phyloP scores from a whole-genome alignment of 2,888 invertebrate species.

The Chesias legatella region DNA sequence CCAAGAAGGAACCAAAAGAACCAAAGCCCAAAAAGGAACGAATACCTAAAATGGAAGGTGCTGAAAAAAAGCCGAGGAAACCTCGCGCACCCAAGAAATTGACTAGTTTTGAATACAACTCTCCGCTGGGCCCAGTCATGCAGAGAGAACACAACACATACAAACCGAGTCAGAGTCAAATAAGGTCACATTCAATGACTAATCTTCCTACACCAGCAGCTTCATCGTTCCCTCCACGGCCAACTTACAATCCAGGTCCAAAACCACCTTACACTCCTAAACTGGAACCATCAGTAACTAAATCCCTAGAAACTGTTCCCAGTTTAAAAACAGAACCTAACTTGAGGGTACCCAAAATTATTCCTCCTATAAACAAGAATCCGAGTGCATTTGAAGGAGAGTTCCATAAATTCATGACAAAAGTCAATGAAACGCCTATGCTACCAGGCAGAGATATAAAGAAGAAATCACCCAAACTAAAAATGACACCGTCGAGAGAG shows the following conservation, averaged over 20 bases:
- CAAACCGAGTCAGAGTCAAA: constrained; percentile 7
- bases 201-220: constrained; percentile 14
- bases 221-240: constrained; percentile 11
- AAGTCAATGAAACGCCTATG: constrained; percentile 1
- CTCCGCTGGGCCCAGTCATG: constrained; percentile 55
- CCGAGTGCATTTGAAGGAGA: constrained; percentile 68
- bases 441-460: neutral
- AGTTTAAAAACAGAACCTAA: constrained; percentile 33
- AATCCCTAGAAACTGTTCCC: constrained; percentile 26
- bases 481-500: constrained; percentile 3
- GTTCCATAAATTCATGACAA: constrained; percentile 64
- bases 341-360: constrained; percentile 43
- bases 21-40: constrained; percentile 36
- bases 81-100: constrained; percentile 55
- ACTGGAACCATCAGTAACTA: neutral
- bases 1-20: constrained; percentile 38
- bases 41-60: constrained; percentile 35
- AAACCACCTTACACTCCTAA: too few species aligned
- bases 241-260: constrained; percentile 5
- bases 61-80: constrained; percentile 59
- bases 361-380: constrained; percentile 60
- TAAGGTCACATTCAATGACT: constrained; percentile 5
- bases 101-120: constrained; percentile 48
- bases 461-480: constrained; percentile 20
- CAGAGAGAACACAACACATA: constrained; percentile 35